A percentile compares a stretch with the other conserved stretches of the same genome.
Conservation (phyloP, 37 sponge, comb jelly and placozoan genomes). For the Ephydatia muelleri region DNA sequence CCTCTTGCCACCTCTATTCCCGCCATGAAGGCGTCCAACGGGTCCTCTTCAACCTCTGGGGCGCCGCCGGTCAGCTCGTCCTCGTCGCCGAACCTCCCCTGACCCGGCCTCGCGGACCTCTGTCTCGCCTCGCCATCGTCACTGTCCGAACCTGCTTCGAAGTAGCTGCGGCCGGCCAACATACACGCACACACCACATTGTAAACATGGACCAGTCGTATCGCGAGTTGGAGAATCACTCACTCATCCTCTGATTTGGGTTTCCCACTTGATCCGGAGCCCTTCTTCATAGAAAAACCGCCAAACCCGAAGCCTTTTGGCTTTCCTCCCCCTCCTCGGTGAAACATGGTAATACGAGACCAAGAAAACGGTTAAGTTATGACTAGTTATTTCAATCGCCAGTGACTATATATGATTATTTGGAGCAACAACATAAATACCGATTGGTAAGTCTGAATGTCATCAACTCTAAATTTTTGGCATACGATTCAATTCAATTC, state of each 20-base stretch:
- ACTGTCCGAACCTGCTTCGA: slow-evolving; percentile 27
- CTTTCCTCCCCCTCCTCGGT: neutral
- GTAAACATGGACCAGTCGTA: neutral
- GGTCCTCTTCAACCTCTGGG: slow-evolving; percentile 78
- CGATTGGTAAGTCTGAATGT: too few species aligned
- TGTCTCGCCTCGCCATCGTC: slow-evolving; percentile 20
- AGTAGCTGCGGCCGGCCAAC: slow-evolving; percentile 14
- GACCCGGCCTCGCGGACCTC: slow-evolving; percentile 12
- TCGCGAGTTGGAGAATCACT: neutral
- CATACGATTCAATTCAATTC: too few species aligned
- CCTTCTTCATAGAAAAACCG: slow-evolving; percentile 32
- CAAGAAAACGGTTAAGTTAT: neutral
- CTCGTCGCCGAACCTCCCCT: slow-evolving; percentile 14
- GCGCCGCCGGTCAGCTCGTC: slow-evolving; percentile 3
- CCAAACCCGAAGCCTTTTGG: slow-evolving; percentile 38
- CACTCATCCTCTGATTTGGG: slow-evolving; percentile 46
- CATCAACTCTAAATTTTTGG: too few species aligned
- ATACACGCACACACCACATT: neutral
- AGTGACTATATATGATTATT: too few species aligned
- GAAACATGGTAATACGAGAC: too few species aligned
- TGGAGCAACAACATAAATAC: too few species aligned
- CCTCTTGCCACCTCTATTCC: slow-evolving; percentile 69
- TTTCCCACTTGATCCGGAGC: slow-evolving; percentile 11
- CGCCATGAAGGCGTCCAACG: slow-evolving; percentile 98
- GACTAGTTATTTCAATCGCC: neutral